Evolutionary conservation across 2,113 vertebrate species (phyloP), one percentile per base, ranked within the genome.

Genomic region (Spheniscus mendiculus): DNA sequence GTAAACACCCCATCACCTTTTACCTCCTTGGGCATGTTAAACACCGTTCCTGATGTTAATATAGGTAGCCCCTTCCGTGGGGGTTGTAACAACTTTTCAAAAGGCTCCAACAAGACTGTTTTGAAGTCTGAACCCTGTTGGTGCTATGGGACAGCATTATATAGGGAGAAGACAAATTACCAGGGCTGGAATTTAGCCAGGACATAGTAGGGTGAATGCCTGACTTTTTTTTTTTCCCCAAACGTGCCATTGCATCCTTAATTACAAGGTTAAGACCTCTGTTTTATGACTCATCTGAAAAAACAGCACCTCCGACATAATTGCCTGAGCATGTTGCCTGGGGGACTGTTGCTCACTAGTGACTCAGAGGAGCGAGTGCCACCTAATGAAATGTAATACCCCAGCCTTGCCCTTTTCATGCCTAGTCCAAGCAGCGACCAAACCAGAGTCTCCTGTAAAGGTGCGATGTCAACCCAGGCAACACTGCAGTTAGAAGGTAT

Each of bases 211-310:
- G 89, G 94, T 97, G 94, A 93, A 96, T 0, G 66, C 96, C 93
- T 84, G 84, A 29, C 36, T 38, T 38, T 69, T 34, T 22, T 7
- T 3, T 29, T 7, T 2, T 10, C 3, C 61, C 66, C 29, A 96
- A 97, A 95, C 11, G 87, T 97, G 95, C 94, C 91, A 70, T 90
- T 83, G 89, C 95, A 92, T 94, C 93, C 94, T 94, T 96, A 97
- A 97, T 97, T 97, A 88, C 91, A 67, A 97, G 97, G 97, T 97
- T 96, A 96, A 89, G 93, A 97, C 95, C 96, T 97, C 84, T 91
- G 84, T 61, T 95, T 94, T 81, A 88, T 97, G 95, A 97, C 82
- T 97, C 95, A 96, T 94, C 55, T 96, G 89, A 88, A 95, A 87
- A 93, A 83, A 17, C 95, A 96, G 91, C 93, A 91, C 91, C 91